These are phyloP conservation scores for Megaleporinus macrocephalus DNA, from an alignment of 2,113 vertebrate species.

Conservation along the genomic window DNA sequence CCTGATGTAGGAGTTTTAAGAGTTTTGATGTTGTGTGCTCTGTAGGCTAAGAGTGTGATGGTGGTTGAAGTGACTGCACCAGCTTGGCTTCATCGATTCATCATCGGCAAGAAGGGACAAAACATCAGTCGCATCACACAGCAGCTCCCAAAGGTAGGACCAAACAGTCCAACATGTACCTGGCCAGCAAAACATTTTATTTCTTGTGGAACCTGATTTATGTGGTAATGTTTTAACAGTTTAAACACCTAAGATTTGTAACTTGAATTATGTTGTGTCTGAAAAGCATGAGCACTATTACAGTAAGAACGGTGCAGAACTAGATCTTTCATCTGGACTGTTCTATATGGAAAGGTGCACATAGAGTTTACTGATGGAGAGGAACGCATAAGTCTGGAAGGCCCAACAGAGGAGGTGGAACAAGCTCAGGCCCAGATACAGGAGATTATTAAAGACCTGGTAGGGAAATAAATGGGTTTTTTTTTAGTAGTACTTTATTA, in stretches of 20 bases:
- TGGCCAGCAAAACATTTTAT: background rate
- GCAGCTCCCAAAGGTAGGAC: conserved; percentile 77
- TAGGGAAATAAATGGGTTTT: conserved; percentile 55
- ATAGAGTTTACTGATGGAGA: conserved; percentile 84
- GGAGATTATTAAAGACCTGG: conserved; percentile 81
- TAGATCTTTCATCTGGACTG: background rate
- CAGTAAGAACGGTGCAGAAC: background rate
- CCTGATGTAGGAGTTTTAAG: too few species aligned
- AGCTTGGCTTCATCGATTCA: conserved; percentile 84
- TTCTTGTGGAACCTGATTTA: background rate
- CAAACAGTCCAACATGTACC: background rate
- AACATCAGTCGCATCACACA: conserved; percentile 83
- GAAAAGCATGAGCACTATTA: too few species aligned
- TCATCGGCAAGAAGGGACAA: conserved; percentile 84
- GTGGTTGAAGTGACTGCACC: conserved; percentile 80
- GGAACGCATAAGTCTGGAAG: conserved; percentile 81
- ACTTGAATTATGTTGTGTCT: too few species aligned
- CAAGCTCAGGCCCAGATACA: conserved; percentile 80
- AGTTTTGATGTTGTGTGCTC: background rate
- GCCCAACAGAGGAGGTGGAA: conserved; percentile 79
- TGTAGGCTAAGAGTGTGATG: conserved; percentile 79
- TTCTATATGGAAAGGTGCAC: conserved; percentile 72
- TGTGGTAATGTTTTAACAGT: background rate
- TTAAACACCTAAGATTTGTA: too few species aligned
- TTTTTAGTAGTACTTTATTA: too few species aligned